Evolutionary conservation across 2,888 invertebrate genomes (phyloP).

Genomic region (Encarsia formosa): DNA sequence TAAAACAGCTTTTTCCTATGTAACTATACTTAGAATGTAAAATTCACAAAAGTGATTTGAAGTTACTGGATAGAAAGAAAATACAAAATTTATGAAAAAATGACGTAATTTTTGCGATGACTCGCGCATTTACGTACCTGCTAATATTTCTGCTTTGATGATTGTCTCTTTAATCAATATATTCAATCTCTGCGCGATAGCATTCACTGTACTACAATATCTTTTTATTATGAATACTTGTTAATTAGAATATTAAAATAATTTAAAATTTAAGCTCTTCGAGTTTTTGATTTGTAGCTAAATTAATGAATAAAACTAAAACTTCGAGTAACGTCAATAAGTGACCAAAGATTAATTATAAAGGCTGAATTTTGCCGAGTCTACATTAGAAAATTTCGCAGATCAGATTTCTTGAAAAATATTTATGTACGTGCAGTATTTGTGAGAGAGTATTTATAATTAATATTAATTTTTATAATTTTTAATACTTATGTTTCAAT

Average conservation of each 20-base stretch:
- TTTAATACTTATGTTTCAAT: neutral
- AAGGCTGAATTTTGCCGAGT: neutral
- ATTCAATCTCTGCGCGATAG: too few relatives aligned
- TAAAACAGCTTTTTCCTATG: constrained; percentile 16
- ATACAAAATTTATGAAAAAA: neutral
- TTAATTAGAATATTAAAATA: constrained; percentile 9
- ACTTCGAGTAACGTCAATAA: neutral
- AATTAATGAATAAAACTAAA: neutral
- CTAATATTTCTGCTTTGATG: constrained; percentile 19
- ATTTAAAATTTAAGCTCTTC: neutral
- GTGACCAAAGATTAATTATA: constrained; percentile 11
- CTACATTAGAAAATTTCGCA: neutral
- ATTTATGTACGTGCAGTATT: neutral
- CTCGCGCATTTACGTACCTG: constrained; percentile 22
- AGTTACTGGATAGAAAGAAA: neutral
- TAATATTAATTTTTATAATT: neutral
- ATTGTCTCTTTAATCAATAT: constrained; percentile 1
- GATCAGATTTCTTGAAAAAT: constrained; percentile 1
- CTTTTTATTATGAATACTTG: constrained; percentile 10
- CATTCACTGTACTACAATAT: too few relatives aligned
- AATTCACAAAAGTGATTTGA: neutral
- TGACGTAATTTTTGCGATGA: constrained; percentile 4
- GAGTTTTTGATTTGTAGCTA: neutral
- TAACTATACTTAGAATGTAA: neutral
- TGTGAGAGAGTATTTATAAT: too few relatives aligned